These are phyloP conservation scores for Enteromius mattozi DNA, from an alignment of 2,797 vertebrate species.

Conservation along the genomic window DNA sequence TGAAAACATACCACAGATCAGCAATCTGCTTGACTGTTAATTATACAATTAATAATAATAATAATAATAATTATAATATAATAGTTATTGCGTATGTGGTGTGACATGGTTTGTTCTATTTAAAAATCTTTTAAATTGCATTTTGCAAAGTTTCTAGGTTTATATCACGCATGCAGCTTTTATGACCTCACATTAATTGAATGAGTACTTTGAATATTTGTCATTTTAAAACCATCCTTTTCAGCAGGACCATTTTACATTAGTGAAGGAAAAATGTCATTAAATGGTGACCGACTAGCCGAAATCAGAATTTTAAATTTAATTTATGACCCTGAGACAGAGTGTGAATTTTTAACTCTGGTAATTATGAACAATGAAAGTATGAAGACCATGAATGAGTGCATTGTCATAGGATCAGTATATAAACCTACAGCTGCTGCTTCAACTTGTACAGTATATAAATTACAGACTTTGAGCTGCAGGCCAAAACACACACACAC, in stretches of 20 bases:
- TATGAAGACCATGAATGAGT: background rate
- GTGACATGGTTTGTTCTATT: background rate
- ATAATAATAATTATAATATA: background rate
- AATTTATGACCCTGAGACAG: background rate
- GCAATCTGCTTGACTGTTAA: background rate
- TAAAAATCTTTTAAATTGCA: background rate
- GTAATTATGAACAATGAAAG: background rate
- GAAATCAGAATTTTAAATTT: background rate
- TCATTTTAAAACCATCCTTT: background rate
- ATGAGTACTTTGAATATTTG: background rate
- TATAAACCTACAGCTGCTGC: background rate
- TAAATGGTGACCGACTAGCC: background rate
- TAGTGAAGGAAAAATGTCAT: background rate
- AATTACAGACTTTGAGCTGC: background rate
- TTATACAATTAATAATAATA: background rate
- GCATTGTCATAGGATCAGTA: background rate
- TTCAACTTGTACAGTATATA: background rate
- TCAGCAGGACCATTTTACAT: background rate
- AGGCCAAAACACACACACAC: background rate
- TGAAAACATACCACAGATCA: too few relatives aligned
- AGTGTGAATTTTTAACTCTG: background rate
- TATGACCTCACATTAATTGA: background rate
- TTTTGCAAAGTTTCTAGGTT: background rate
- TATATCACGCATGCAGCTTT: background rate
- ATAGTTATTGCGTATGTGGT: background rate